A percentile compares a stretch with the other conserved stretches of the same genome.
Conservation (phyloP, 2,797 vertebrate species). For the Setipinna tenuifilis region DNA sequence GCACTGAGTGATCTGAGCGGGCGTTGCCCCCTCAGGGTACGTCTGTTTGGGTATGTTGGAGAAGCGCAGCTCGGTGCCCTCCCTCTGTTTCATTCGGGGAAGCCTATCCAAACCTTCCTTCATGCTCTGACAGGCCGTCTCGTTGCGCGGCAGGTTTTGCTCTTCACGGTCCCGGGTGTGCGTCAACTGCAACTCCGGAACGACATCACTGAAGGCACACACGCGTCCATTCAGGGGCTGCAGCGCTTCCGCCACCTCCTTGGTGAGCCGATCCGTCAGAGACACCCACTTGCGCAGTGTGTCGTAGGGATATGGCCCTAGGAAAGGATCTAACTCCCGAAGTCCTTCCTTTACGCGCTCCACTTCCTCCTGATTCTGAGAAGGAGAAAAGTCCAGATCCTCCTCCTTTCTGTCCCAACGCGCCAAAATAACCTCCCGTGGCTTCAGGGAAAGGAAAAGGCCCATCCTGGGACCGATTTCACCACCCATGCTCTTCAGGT, state of each 20-base stretch:
- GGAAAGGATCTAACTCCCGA: conserved; percentile 82
- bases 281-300: conserved; percentile 94
- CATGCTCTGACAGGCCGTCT: conserved; percentile 87
- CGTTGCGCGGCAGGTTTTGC: conserved; percentile 80
- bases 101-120: conserved; percentile 89
- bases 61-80: conserved; percentile 91
- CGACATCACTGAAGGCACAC: conserved; percentile 88
- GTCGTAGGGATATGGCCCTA: conserved; percentile 92
- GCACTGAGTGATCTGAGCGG: conserved; percentile 90
- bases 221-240: conserved; percentile 87
- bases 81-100: conserved; percentile 85
- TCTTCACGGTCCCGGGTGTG: conserved; percentile 81
- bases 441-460: conserved; percentile 84
- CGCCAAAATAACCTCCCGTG: conserved; percentile 79
- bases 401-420: conserved; percentile 84
- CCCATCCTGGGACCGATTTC: conserved; percentile 87
- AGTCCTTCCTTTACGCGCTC: conserved; percentile 76
- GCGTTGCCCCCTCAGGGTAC: conserved; percentile 87
- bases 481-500: conserved; percentile 64
- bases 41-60: conserved; percentile 83
- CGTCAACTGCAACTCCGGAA: conserved; percentile 80
- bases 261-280: conserved; percentile 82
- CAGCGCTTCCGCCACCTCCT: conserved; percentile 75
- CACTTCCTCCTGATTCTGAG: conserved; percentile 76
- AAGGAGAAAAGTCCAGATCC: conserved; percentile 79